Conservation (phyloP, 2,888 invertebrate species). For the Latrodectus hesperus region DNA sequence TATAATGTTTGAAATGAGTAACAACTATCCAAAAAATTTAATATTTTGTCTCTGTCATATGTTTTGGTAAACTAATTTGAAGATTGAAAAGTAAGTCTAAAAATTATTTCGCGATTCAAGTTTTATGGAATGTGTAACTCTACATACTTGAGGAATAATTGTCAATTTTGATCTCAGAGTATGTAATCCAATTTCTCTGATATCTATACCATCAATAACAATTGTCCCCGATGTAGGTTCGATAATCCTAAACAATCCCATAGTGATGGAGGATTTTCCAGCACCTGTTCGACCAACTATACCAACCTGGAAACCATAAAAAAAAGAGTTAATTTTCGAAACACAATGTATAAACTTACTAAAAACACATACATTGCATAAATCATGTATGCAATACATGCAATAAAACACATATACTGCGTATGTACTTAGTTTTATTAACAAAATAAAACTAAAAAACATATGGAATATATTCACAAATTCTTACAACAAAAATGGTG, state of each 20-base stretch:
- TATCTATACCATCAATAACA: conserved; percentile 78
- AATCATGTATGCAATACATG: no score
- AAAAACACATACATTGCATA: not conserved
- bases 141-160: conserved; percentile 79
- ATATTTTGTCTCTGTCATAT: no score
- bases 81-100: no score
- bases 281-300: conserved; percentile 77
- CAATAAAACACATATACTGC: no score
- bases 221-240: conserved; percentile 78
- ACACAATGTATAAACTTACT: not conserved
- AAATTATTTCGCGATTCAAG: not conserved
- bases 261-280: conserved; percentile 79
- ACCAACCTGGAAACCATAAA: conserved; percentile 72
- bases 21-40: no score
- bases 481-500: no score
- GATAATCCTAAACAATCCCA: conserved; percentile 79
- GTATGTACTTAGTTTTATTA: no score
- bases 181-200: conserved; percentile 76
- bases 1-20: no score
- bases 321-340: not conserved
- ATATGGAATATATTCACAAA: no score
- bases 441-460: no score
- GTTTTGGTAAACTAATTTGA: no score
- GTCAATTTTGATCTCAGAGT: conserved; percentile 77
- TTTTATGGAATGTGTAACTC: not conserved